A percentile compares a stretch with the other conserved stretches of the same genome.
phyloP scores from a whole-genome alignment of 2,113 vertebrate species.

The Perognathus longimembris region DNA sequence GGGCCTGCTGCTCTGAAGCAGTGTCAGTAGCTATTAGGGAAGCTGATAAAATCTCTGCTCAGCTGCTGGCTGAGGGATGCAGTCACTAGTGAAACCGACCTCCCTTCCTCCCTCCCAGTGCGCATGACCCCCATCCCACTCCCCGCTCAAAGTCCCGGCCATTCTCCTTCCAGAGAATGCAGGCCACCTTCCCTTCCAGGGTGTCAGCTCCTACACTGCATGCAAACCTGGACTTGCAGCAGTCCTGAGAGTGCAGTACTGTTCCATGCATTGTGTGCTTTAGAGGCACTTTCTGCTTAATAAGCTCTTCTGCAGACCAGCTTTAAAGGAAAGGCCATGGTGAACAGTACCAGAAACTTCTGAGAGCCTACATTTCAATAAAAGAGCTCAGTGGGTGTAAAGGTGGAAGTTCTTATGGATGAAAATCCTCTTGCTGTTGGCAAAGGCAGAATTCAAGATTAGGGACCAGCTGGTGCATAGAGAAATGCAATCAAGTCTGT shows the following conservation, averaged over 20 bases:
- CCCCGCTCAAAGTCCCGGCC: not conserved
- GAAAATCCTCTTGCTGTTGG: not conserved
- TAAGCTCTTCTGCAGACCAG: not conserved
- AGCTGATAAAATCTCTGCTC: conserved; percentile 45
- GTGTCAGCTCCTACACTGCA: not conserved
- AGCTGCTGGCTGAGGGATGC: not conserved
- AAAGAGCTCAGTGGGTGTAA: not conserved
- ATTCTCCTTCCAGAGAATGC: not conserved
- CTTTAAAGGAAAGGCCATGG: not conserved
- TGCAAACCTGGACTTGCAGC: not conserved
- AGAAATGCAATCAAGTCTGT: not conserved
- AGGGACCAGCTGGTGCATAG: not conserved
- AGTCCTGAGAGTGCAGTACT: not conserved
- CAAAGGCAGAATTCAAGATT: not conserved
- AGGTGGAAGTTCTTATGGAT: not conserved
- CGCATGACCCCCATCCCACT: not conserved
- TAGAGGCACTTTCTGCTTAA: not conserved
- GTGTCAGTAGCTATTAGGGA: conserved; percentile 43
- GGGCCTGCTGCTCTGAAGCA: not conserved
- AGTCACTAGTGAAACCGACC: not conserved
- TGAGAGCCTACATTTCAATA: not conserved
- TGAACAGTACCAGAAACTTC: not conserved
- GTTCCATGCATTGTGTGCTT: not conserved
- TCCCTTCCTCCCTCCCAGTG: not conserved
- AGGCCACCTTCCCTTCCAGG: not conserved